Percentiles rank a stretch among this genome's conserved stretches.
Conservation (phyloP, 2,888 invertebrate genomes). For the Acrocyrtus sp. region DNA sequence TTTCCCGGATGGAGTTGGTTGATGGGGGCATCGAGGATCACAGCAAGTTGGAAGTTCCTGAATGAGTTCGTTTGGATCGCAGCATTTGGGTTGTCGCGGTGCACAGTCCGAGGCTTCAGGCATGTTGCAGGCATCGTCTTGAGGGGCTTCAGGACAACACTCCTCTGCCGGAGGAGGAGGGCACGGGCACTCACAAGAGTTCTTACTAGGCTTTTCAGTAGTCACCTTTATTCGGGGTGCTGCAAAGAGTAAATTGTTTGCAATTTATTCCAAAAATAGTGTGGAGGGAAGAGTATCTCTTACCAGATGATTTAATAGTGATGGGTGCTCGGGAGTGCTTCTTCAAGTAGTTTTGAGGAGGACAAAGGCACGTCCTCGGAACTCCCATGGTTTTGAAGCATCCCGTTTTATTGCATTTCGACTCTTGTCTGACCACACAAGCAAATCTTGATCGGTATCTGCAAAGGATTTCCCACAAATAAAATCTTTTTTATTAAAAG, state of each 20-base stretch:
- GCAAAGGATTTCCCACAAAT: not conserved
- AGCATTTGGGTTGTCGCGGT: no score
- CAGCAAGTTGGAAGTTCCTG: no score
- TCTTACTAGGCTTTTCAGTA: no score
- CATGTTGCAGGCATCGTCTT: no score
- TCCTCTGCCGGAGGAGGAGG: conserved; percentile 6
- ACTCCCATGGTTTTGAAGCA: conserved; percentile 73
- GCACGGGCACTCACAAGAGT: not conserved
- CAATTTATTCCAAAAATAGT: not conserved
- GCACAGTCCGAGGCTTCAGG: no score
- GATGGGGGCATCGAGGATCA: conserved; percentile 6
- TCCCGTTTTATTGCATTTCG: conserved; percentile 44
- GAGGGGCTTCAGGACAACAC: not conserved
- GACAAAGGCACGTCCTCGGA: conserved; percentile 72
- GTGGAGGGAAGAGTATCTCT: no score
- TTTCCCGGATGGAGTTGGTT: conserved; percentile 13
- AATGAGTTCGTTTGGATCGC: no score
- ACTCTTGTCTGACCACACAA: conserved; percentile 55
- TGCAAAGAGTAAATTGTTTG: no score
- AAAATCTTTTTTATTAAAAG: not conserved
- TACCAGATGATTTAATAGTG: conserved; percentile 52
- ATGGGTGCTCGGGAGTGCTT: conserved; percentile 70
- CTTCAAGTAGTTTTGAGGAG: conserved; percentile 74
- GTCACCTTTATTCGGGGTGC: conserved; percentile 26
- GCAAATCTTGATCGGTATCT: conserved; percentile 58